Evolutionary conservation across 2,888 invertebrate species (phyloP).

Genomic region (Patella pellucida): DNA sequence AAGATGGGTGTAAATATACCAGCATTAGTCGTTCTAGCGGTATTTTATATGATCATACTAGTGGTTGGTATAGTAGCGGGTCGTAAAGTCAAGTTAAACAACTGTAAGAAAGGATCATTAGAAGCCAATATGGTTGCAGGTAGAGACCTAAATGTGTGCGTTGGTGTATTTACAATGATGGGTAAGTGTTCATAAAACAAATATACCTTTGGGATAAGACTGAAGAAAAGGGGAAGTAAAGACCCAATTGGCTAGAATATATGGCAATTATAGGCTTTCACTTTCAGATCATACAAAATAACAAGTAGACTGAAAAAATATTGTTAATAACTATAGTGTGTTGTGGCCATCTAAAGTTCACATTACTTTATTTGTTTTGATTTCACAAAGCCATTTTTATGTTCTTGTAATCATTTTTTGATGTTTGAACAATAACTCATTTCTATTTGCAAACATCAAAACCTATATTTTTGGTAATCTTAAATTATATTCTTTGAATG

Average conservation of each 20-base stretch:
- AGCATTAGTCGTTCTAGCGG: constrained; percentile 50
- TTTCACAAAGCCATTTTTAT: too few species aligned
- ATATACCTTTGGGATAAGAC: neutral
- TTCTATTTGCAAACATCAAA: too few species aligned
- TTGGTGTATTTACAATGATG: constrained; percentile 68
- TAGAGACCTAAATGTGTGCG: constrained; percentile 52
- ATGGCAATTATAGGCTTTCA: neutral
- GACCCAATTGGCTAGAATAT: neutral
- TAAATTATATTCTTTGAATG: too few species aligned
- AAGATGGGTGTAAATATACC: constrained; percentile 41
- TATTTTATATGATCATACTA: constrained; percentile 59
- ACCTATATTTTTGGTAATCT: too few species aligned
- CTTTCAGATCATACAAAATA: neutral
- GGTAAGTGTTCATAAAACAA: constrained; percentile 43
- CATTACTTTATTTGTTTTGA: too few species aligned
- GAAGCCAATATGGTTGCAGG: constrained; percentile 62
- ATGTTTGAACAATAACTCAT: too few species aligned
- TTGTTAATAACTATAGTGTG: too few species aligned
- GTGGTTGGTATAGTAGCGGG: constrained; percentile 58
- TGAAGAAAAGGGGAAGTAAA: neutral
- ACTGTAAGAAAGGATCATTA: constrained; percentile 32
- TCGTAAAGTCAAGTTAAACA: constrained; percentile 41
- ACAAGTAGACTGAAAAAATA: neutral
- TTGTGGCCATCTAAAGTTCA: too few species aligned
- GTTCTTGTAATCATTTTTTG: too few species aligned